These are phyloP conservation scores for Fringilla coelebs DNA, from an alignment of 2,797 vertebrate species.

Conservation along the genomic window DNA sequence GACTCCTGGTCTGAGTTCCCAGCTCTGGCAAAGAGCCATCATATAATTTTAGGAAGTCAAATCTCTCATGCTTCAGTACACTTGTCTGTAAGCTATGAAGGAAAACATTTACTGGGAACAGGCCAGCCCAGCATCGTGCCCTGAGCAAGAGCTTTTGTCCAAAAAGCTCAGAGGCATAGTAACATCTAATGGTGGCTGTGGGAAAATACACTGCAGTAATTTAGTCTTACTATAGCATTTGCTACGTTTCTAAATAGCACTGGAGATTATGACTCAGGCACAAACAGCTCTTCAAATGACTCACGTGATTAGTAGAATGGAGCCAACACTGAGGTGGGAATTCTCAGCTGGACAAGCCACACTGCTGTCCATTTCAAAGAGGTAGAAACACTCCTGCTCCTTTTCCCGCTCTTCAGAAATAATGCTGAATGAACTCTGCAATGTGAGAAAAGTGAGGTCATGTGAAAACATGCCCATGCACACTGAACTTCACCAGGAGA, in stretches of 20 bases:
- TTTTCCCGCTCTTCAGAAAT: slow-evolving; percentile 81
- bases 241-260: neutral
- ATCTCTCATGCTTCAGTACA: neutral
- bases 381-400: slow-evolving; percentile 85
- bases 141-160: neutral
- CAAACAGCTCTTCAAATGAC: slow-evolving; percentile 50
- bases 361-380: slow-evolving; percentile 90
- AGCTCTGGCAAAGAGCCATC: neutral
- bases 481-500: neutral
- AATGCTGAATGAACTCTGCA: slow-evolving; percentile 80
- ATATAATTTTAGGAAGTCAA: neutral
- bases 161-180: neutral
- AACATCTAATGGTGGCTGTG: neutral
- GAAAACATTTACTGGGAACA: neutral
- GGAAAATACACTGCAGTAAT: neutral
- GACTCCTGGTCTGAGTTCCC: neutral
- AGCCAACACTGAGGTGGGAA: slow-evolving; percentile 86
- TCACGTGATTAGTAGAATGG: slow-evolving; percentile 91
- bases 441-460: neutral
- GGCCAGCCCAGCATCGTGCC: neutral
- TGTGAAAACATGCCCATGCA: neutral
- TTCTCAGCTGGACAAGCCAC: slow-evolving; percentile 81
- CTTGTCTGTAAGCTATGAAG: neutral
- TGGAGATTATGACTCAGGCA: neutral
- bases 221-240: neutral